Evolutionary conservation across 2,888 invertebrate genomes (phyloP).

Genomic region (Cataglyphis livida): DNA sequence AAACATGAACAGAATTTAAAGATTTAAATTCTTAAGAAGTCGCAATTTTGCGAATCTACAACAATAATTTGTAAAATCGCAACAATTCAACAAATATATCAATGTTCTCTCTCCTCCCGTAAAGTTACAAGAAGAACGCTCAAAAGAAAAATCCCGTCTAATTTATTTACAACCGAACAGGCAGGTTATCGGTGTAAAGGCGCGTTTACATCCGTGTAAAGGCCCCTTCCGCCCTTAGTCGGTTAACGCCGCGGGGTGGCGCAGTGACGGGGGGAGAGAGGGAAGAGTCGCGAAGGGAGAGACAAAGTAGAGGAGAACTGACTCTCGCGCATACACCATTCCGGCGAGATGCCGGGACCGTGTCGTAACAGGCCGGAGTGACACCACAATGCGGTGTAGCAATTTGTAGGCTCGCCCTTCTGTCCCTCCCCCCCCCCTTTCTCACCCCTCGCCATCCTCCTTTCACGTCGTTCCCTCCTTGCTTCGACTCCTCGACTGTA

Average conservation of each 20-base stretch:
- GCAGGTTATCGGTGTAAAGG: constrained; percentile 72
- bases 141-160: not conserved
- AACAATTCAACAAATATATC: not conserved
- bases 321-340: constrained; percentile 82
- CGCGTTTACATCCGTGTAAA: constrained; percentile 76
- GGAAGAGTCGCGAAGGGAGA: constrained; percentile 33
- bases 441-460: constrained; percentile 37
- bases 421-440: constrained; percentile 21
- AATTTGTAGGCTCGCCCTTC: constrained; percentile 81
- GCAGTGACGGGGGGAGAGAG: constrained; percentile 7
- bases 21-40: not conserved
- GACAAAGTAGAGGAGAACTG: constrained; percentile 41
- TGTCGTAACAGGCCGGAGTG: constrained; percentile 85
- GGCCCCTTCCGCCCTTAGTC: constrained; percentile 62
- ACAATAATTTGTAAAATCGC: not conserved
- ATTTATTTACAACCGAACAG: constrained; percentile 56
- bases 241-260: constrained; percentile 55
- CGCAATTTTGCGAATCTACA: not conserved
- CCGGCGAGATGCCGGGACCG: constrained; percentile 84
- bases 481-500: constrained; percentile 69
- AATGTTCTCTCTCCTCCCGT: not conserved
- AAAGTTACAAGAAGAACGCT: not conserved
- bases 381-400: constrained; percentile 86
- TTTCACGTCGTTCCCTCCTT: constrained; percentile 23
- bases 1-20: not conserved